These are phyloP conservation scores for Caenorhabditis angaria DNA, from an alignment of 2,888 invertebrate species.

Conservation along the genomic window DNA sequence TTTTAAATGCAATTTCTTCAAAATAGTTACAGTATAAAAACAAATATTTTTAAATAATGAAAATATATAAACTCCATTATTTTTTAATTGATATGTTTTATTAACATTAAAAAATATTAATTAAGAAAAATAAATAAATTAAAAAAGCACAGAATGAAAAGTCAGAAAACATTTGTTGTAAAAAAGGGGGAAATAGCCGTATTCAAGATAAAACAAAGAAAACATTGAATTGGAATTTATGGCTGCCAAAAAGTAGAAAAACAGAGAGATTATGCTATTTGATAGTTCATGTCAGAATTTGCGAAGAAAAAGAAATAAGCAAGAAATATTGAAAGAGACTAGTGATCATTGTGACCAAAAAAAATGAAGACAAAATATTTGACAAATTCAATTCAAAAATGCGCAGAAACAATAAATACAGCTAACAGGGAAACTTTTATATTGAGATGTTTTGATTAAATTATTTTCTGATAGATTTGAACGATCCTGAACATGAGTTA, in stretches of 20 bases:
- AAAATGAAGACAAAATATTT: neutral
- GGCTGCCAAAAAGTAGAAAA: neutral
- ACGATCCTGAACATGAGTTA: too few species aligned
- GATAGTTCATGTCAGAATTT: neutral
- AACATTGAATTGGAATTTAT: neutral
- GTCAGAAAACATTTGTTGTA: neutral
- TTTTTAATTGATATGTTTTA: conserved; percentile 10
- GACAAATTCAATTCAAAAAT: conserved; percentile 12
- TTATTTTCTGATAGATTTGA: too few species aligned
- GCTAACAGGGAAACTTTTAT: conserved; percentile 7
- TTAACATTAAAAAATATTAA: conserved; percentile 3
- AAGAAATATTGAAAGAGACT: conserved; percentile 10
- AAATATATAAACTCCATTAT: neutral
- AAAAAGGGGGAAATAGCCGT: conserved; percentile 22
- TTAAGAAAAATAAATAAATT: conserved; percentile 3
- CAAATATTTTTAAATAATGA: conserved; percentile 2
- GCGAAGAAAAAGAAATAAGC: neutral
- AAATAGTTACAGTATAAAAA: neutral
- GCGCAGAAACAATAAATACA: conserved; percentile 8
- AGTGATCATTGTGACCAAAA: conserved; percentile 12
- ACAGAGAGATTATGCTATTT: conserved; percentile 10
- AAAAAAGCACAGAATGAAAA: conserved; percentile 3
- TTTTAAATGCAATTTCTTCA: too few species aligned
- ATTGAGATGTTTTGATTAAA: too few species aligned
- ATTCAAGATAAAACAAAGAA: conserved; percentile 20